Evolutionary conservation across 53 echinoderm and acorn worm species (phyloP), one percentile per base, ranked within the genome.

Genomic region (Holothuria scabra): DNA sequence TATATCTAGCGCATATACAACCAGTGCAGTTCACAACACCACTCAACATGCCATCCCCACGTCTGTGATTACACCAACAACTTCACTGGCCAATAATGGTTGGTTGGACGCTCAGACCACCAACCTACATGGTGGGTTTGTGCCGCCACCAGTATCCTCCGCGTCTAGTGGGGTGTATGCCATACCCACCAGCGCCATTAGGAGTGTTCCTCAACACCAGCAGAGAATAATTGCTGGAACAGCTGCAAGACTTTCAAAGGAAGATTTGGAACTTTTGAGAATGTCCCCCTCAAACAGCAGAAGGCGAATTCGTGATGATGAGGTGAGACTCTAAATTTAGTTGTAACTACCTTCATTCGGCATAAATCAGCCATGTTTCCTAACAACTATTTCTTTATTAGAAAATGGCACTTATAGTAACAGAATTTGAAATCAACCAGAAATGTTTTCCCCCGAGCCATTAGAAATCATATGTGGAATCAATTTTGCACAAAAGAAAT

Each of bases 71-170:
- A 99, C 99, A 9, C 94, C 99, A 4, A 99, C 92, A 35, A 83
- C 94, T 31, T 92, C 97, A 2, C 85, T 93, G 81, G 93, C 91
- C n/a, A n/a, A n/a, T 34, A 91, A 85, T 37, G 93, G 96, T 24
- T 93, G 93, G 93, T 67, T 93, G 62, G 87, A 82, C 30, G 67
- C 79, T 59, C 91, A 96, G 38, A 89, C 89, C 83, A 90, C 88
- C 85, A 89, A 83, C 88, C 92, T 99, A 74, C 99, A 99, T 65
- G 99, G 99, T 0, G 99, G 99, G 1, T 99, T 99, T 63, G 86
- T 94, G 1, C 99, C 99, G 0, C 99, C 99, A 0, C 52, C 92
- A 3, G 94, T 99, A 37, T 93, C 96, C 7, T 83, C 93, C n/a
- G n/a, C n/a, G 0, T 61, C 91, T 1, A 82, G 75, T n/a, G 30